Base-by-base conservation (phyloP, 1,140 invertebrate genomes). In the Drosophila asahinai region DNA sequence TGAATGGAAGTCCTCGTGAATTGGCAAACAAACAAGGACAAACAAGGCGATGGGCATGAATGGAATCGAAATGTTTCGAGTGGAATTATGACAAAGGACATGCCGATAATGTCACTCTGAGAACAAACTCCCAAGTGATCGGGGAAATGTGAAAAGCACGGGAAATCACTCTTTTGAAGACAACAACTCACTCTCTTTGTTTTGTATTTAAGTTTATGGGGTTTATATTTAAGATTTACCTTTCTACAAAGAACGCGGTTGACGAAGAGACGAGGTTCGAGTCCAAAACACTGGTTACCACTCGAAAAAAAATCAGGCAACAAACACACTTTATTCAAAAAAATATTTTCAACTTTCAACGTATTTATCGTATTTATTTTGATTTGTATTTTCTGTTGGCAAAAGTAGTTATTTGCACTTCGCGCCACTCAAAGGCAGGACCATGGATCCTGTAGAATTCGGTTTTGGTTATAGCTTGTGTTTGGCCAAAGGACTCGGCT, bases 231-330 rank as follows among this genome's bases (percentile, higher is more conserved):
- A 14, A 8, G 9, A 66, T 43, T 66, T 66, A 66, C 63, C 63
- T 66, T 45, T 63, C 61, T 25, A n/a, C 19, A 19, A 63, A 5
- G 15, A 47, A 63, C 40, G 12, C 19, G 19, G 9, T 17, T 15
- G 12, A 27, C 14, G 25, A 5, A 2, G 15, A 42, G 11, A 8
- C 12, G 33, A 45, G 25, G 1, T 57, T 42, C 3, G 6, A 40
- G 19, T 52, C 36, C 38, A 15, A 73, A 52, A 42, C 67, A 72
- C 67, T 60, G 67, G 67, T 45, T 48, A 45, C 43, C 71, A 73
- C 71, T 73, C 38, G 47, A 73, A 73, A 73, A 73, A 73, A 73
- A 73, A 38, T 60, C 40, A 36, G 43, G 36, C 70, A 72, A 45
- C 22, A 59, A 54, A 30, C 38, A 52, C 57, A 30, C 52, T 17